Evolutionary conservation across 2,797 vertebrate species (phyloP), one percentile per base, ranked within the genome.

Genomic region (Eulemur albifrons): DNA sequence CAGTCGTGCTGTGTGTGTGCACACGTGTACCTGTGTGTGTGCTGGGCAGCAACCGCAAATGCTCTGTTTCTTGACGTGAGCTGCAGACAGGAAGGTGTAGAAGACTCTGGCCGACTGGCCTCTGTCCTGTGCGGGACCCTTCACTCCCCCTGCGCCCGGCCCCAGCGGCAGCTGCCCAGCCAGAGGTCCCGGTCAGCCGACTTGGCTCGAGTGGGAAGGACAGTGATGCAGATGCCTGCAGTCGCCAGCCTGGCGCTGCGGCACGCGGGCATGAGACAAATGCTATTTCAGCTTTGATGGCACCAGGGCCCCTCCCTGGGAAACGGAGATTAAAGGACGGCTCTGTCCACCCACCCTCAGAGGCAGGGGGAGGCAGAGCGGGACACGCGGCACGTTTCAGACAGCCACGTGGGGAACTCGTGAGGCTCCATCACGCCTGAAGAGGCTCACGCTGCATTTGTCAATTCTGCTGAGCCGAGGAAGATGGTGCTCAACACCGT

Each of bases 221-320:
- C 13, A 15, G 65, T 0, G 6, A 17, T 0, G 4, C 6, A 12
- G 6, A 15, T 20, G 21, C 0, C 17, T 11, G 50, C 1, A 1
- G 54, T 48, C 18, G 11, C 27, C 54, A 23, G 73, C 45, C 59
- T 38, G 0, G 4, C 2, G 4, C 32, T 1, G 9, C 4, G 0
- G 38, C 70, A 0, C 2, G 10, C 23, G 76, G 23, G 7, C 76
- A 5, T 18, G 2, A 7, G 11, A 14, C 25, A 38, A 23, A n/a
- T 1, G 3, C 27, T 15, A 3, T 30, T 23, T 50, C 9, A 14
- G 32, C 45, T 82, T 14, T 45, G 75, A 70, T 45, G 0, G 73
- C 3, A 2, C 35, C 43, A 1, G 67, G 14, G 50, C 18, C 48
- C 30, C 21, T 17, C 21, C 35, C 17, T 27, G 14, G 20, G 25